Conservation (phyloP, 2,797 vertebrate species). For the Oreortyx pictus region DNA sequence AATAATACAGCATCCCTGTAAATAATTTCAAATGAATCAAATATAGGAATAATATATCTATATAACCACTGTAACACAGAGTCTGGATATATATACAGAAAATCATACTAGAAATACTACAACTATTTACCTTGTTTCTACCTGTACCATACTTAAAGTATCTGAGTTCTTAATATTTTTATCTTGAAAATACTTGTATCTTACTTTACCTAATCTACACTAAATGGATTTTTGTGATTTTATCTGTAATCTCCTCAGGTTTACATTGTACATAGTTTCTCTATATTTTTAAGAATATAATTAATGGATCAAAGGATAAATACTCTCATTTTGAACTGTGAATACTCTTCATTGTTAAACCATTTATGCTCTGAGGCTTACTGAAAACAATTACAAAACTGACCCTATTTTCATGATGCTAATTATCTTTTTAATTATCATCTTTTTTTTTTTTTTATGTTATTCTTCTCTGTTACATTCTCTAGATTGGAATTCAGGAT, state of each 20-base stretch:
- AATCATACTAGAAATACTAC: not conserved
- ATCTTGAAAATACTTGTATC: not conserved
- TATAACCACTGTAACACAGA: not conserved
- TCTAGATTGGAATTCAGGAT: not conserved
- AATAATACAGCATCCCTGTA: not conserved
- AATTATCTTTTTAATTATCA: not conserved
- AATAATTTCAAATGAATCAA: slow-evolving; percentile 14
- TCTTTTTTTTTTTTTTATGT: not conserved
- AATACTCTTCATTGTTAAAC: not conserved
- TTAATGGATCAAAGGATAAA: not conserved
- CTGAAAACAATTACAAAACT: not conserved
- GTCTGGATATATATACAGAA: not conserved
- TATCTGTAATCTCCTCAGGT: not conserved
- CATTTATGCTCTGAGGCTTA: not conserved
- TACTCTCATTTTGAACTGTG: not conserved
- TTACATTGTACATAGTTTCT: not conserved
- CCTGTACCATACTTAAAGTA: not conserved
- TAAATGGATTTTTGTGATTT: not conserved
- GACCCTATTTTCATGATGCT: not conserved
- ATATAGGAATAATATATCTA: not conserved
- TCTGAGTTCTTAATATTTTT: not conserved
- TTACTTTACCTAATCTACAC: not conserved
- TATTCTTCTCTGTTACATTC: not conserved
- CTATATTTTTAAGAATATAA: not conserved
- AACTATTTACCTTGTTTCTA: not conserved